Percentiles rank a stretch among this genome's conserved stretches.
Evolutionary conservation across 1,140 invertebrate genomes (phyloP).

Genomic region (Drosophila lowei): DNA sequence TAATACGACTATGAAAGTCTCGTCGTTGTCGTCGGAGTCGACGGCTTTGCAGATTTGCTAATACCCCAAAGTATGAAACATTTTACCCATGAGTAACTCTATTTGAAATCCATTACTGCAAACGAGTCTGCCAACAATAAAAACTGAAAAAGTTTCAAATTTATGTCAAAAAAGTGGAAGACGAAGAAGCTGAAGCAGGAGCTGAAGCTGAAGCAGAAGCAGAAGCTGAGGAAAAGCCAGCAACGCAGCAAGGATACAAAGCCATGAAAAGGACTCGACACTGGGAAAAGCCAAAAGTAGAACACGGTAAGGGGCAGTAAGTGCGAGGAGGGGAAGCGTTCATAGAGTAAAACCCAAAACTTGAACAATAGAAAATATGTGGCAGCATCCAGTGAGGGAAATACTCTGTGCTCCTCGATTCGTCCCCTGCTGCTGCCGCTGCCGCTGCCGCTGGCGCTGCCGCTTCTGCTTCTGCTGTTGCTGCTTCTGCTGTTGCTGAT

Average conservation of each 20-base stretch:
- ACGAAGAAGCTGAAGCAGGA: constrained; percentile 19
- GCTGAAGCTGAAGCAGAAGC: not conserved
- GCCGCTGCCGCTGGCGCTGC: not conserved
- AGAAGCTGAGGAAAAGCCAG: too few relatives aligned
- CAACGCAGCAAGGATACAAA: constrained; percentile 36
- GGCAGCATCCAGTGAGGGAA: constrained; percentile 37
- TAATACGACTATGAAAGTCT: constrained; percentile 46
- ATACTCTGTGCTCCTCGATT: constrained; percentile 14
- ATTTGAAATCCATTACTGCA: constrained; percentile 81
- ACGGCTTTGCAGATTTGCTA: constrained; percentile 72
- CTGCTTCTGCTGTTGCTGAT: constrained; percentile 10
- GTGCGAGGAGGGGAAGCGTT: constrained; percentile 10
- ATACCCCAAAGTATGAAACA: constrained; percentile 79
- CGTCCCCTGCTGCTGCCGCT: not conserved
- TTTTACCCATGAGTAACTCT: constrained; percentile 81
- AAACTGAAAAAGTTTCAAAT: constrained; percentile 80
- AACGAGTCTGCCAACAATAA: constrained; percentile 79
- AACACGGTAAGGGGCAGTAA: constrained; percentile 37
- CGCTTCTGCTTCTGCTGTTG: not conserved
- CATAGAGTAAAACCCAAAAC: constrained; percentile 43
- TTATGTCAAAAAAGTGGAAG: constrained; percentile 60
- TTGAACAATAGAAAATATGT: constrained; percentile 76
- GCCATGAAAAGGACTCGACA: constrained; percentile 70
- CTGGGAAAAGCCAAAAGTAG: constrained; percentile 66
- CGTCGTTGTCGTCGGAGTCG: constrained; percentile 12